Evolutionary conservation across 2,113 vertebrate genomes (phyloP).

Genomic region (Eupsittula cactorum): DNA sequence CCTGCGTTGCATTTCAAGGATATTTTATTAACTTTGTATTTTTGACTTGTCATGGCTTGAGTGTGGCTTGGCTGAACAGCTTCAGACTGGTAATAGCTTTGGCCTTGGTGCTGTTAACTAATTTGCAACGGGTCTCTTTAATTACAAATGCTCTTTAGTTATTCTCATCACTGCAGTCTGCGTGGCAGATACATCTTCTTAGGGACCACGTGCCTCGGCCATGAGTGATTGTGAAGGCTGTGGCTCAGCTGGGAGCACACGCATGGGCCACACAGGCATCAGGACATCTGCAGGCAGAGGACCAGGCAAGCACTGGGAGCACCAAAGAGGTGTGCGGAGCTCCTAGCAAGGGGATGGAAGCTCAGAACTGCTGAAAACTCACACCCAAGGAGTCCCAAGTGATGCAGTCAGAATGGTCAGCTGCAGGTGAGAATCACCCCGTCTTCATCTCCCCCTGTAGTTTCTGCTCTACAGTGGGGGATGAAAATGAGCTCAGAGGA

Average conservation of each 20-base stretch:
- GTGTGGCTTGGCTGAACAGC: conserved; percentile 4
- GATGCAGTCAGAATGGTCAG: neutral
- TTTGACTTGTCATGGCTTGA: conserved; percentile 29
- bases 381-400: neutral
- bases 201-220: neutral
- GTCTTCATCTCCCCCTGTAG: accelerated
- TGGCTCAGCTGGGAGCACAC: neutral
- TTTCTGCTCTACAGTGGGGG: neutral
- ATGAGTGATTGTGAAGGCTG: neutral
- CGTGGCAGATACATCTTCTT: neutral
- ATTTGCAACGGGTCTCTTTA: conserved; percentile 31
- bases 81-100: neutral
- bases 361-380: neutral
- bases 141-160: conserved; percentile 15
- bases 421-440: accelerated
- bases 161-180: neutral
- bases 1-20: conserved; percentile 40
- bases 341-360: neutral
- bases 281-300: neutral
- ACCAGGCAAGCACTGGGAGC: neutral
- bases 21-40: conserved; percentile 46
- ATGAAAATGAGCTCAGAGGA: neutral
- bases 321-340: neutral
- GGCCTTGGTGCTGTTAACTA: conserved; percentile 1
- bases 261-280: neutral